These are phyloP conservation scores for Capricornis sumatraensis DNA, from an alignment of 2,113 vertebrate genomes.

Conservation along the genomic window DNA sequence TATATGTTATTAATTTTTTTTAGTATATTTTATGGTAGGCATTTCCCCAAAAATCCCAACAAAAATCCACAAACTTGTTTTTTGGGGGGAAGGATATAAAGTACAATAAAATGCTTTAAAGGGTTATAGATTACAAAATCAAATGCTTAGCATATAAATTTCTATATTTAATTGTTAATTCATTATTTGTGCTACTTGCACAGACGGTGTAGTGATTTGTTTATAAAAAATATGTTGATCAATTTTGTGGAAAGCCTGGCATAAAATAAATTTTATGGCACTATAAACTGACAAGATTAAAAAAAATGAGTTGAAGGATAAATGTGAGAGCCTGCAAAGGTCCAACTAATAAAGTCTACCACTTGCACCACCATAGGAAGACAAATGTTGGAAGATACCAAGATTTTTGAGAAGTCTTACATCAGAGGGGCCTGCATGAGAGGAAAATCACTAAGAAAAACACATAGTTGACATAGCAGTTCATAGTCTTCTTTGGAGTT, in stretches of 20 bases:
- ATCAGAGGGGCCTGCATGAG: neutral
- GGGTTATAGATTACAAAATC: constrained; percentile 39
- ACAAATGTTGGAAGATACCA: neutral
- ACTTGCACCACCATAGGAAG: neutral
- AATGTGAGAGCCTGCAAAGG: neutral
- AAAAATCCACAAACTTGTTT: neutral
- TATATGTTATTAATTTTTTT: neutral
- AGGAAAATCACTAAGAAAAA: neutral
- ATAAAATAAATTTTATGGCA: constrained; percentile 40
- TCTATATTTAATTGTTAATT: constrained; percentile 55
- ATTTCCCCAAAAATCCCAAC: neutral
- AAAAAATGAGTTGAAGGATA: neutral
- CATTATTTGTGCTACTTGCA: constrained; percentile 36
- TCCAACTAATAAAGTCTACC: neutral
- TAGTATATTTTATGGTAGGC: neutral
- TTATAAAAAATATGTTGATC: constrained; percentile 52
- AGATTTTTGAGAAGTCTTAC: neutral
- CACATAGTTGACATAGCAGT: rapidly evolving
- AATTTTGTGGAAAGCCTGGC: constrained; percentile 24
- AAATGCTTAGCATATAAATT: constrained; percentile 53
- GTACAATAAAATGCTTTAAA: neutral
- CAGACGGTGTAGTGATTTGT: neutral
- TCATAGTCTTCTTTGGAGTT: neutral
- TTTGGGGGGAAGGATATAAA: neutral
- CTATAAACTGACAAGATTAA: neutral